Evolutionary conservation across 2,113 vertebrate species (phyloP), one percentile per base, ranked within the genome.

Genomic region (Lynx canadensis): DNA sequence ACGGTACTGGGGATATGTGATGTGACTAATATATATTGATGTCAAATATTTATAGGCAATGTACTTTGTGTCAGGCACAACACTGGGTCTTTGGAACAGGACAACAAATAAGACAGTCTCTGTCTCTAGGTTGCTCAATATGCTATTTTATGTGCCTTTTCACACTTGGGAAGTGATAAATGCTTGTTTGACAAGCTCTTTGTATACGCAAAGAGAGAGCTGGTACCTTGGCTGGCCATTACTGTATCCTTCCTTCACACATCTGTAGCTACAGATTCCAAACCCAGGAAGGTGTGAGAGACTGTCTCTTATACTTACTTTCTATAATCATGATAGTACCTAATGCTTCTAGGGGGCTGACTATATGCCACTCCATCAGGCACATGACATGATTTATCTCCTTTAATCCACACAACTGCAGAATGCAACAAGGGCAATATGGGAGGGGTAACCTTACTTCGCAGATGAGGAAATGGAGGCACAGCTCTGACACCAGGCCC

Each of bases 21-120:
- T 50, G 94, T 33, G 48, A 63, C 45, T 38, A 29, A 36, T 18
- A 33, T 5, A 45, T 38, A 29, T 12, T 45, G 36, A 38, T 60
- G 91, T 94, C 27, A 93, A 60, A 18, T 69, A 88, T 78, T 81
- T 85, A 78, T 18, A 93, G 66, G 87, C 65, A 84, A 85, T 48
- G 13, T 15, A 69, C 65, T 95, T 71, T 57, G 29, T 45, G 38
- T 60, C 23, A 91, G 38, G 57, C 21, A 19, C 16, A 93, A 91
- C 19, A n/a, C 41, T 60, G 29, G 48, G 9, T 81, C 31, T 78
- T 63, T 52, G 31, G 19, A 87, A 50, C 12, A 83, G 50, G 38
- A 82, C 45, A 65, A n/a, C 45, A 90, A 60, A 78, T 15, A 60
- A 52, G 79, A 48, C 9, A 18, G 16, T 63, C 41, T 86, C 65